Evolutionary conservation across 2,113 vertebrate genomes (phyloP).

Genomic region (Anser cygnoides): DNA sequence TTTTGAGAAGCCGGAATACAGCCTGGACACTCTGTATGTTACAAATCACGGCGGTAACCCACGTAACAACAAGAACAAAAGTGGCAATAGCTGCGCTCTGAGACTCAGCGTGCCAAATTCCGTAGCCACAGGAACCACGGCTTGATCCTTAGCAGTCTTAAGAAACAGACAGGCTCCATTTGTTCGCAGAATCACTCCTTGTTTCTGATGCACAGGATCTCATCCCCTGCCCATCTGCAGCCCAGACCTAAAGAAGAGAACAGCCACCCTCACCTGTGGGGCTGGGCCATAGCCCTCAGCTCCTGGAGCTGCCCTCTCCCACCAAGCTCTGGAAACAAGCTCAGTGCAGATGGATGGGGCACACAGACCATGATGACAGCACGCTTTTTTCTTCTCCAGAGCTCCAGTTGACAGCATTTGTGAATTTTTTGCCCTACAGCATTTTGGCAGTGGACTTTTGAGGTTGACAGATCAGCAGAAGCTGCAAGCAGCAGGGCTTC

Average conservation of each 20-base stretch:
- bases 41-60: neutral
- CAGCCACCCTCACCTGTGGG: neutral
- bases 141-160: rapidly evolving
- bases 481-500: neutral
- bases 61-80: neutral
- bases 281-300: neutral
- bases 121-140: neutral
- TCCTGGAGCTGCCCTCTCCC: too few relatives aligned
- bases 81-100: neutral
- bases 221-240: rapidly evolving
- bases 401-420: too few relatives aligned
- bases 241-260: neutral
- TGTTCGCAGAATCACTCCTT: neutral
- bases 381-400: neutral
- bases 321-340: rapidly evolving
- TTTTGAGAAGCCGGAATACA: slow-evolving; percentile 52
- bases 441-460: neutral
- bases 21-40: slow-evolving; percentile 47
- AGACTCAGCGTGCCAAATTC: neutral
- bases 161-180: neutral
- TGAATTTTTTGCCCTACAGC: neutral
- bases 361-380: rapidly evolving
- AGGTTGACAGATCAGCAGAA: neutral
- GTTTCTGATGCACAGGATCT: neutral
- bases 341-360: rapidly evolving